Evolutionary conservation across 2,113 vertebrate species (phyloP), one percentile per base, ranked within the genome.

Genomic region (Caranx melampygus): DNA sequence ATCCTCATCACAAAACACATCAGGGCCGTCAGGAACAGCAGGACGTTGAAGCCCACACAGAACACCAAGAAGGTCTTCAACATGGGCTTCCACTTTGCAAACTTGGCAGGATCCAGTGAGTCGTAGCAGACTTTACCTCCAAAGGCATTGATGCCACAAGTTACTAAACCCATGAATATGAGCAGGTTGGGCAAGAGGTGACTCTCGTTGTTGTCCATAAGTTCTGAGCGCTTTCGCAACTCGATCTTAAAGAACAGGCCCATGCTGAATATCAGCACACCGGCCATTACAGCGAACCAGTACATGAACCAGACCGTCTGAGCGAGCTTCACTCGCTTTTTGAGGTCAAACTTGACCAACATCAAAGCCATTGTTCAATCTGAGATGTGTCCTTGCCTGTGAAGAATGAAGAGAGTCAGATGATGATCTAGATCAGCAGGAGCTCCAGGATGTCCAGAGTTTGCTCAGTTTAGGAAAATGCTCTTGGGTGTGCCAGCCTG

Each of bases 281-380:
- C 96, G 0, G 96, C 96, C 86, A 99, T 88, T n/a, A 99, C 96
- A 0, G 97, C 97, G 72, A 97, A 94, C 98, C 98, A 99, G 95
- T 98, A 99, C 96, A 99, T 94, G 59, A 99, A 96, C 98, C 98
- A 99, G 74, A 99, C 95, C 31, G 96, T 94, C 91, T 99, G 98
- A 0, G 98, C 97, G 54, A 99, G 86, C 92, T 98, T 99, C 87
- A 99, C 98, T 34, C 98, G 92, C 92, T 97, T 99, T 94, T 97
- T 97, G 90, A 97, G 92, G 81, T 95, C 97, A 80, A 99, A 99
- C 88, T 96, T 98, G 76, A 99, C 83, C 93, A 96, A 95, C 93
- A 98, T 93, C 84, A 99, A 91, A 60, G 96, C 97, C 98, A 99
- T 99, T 59, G 78, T 96, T 78, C 66, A 85, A 71, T 14, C 57